Evolutionary conservation across 2,888 invertebrate species (phyloP).

Genomic region (Stramonita haemastoma): DNA sequence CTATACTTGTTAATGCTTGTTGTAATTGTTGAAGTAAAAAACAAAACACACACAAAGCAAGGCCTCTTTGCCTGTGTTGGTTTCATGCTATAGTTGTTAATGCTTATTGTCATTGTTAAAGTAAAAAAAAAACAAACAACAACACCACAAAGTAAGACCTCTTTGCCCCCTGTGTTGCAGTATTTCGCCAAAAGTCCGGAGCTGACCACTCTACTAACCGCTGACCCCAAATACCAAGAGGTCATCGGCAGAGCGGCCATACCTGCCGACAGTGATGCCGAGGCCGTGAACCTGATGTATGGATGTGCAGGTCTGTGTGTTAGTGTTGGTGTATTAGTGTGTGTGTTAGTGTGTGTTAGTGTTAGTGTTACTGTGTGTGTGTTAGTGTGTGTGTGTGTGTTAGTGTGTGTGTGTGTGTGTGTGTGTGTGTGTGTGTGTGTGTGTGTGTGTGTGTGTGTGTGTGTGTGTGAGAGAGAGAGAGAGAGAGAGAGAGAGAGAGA

Average conservation of each 20-base stretch:
- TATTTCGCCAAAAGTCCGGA: conserved; percentile 47
- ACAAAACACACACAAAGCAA: no score
- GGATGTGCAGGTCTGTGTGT: conserved; percentile 42
- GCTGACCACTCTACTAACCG: conserved; percentile 47
- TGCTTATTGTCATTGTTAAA: no score
- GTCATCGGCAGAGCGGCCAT: conserved; percentile 47
- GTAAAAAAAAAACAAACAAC: no score
- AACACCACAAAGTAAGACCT: no score
- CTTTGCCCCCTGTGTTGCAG: conserved; percentile 20
- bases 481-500: no score
- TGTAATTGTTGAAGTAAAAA: no score
- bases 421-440: no score
- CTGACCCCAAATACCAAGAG: conserved; percentile 46
- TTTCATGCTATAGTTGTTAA: no score
- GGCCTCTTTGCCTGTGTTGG: neutral
- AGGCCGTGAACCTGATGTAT: conserved; percentile 46
- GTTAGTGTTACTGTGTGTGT: neutral
- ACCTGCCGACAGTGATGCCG: conserved; percentile 44
- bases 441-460: no score
- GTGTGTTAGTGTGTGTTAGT: neutral
- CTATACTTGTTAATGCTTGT: no score
- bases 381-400: neutral
- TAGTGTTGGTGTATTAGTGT: neutral
- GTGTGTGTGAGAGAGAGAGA: no score
- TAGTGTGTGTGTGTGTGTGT: no score